Evolutionary conservation across 2,797 vertebrate genomes (phyloP).

Genomic region (Hyperoplus lanceolatus): DNA sequence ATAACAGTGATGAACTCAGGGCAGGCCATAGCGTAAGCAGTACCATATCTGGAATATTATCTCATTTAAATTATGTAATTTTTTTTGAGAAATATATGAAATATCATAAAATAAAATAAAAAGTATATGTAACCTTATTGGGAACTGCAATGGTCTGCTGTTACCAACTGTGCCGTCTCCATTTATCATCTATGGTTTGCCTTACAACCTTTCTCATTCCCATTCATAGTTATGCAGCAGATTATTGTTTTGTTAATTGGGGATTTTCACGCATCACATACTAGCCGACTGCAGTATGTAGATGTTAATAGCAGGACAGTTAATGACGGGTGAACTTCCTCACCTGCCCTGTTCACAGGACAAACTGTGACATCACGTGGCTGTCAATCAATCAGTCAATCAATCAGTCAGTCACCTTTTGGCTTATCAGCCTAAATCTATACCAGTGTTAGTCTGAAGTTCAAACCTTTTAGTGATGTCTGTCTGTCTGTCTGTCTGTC

Average conservation of each 20-base stretch:
- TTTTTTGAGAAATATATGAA: too few relatives aligned
- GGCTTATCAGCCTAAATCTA: conserved; percentile 37
- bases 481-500: too few relatives aligned
- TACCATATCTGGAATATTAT: background rate
- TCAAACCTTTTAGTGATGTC: conserved; percentile 11
- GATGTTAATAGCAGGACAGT: conserved; percentile 33
- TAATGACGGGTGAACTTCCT: conserved; percentile 26
- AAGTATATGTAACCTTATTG: background rate
- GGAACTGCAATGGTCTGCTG: conserved; percentile 1
- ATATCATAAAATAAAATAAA: too few relatives aligned
- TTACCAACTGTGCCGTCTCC: conserved; percentile 7
- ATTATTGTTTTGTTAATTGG: conserved; percentile 56
- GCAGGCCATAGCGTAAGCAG: background rate
- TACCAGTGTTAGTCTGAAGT: conserved; percentile 30
- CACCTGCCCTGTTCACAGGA: conserved; percentile 1
- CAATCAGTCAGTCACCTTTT: conserved; percentile 20
- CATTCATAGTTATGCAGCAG: conserved; percentile 42
- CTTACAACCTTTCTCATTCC: conserved; percentile 9
- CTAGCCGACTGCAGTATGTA: background rate
- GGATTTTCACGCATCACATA: conserved; percentile 54
- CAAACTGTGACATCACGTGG: conserved; percentile 16
- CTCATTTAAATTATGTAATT: background rate
- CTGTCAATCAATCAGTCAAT: conserved; percentile 17
- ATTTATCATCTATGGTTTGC: conserved; percentile 30
- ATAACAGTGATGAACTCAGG: background rate